These are phyloP conservation scores for Anastatus disparis DNA, from an alignment of 1,140 invertebrate genomes.

Conservation along the genomic window DNA sequence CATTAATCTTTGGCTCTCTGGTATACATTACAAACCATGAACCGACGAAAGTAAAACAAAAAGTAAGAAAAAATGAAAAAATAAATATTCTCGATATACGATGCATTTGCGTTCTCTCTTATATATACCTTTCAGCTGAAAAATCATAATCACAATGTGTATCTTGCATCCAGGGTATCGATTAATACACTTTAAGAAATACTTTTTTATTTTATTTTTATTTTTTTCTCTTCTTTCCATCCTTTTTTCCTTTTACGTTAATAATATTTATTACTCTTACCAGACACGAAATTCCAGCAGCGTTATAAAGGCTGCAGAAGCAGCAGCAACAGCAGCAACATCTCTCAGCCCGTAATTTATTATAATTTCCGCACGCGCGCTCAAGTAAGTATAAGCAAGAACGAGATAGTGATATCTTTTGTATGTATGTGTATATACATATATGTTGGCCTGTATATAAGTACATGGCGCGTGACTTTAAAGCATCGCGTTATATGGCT, in stretches of 20 bases:
- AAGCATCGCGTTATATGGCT: no score
- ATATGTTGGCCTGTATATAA: not conserved
- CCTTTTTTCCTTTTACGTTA: not conserved
- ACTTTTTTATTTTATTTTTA: no score
- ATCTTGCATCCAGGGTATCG: constrained; percentile 28
- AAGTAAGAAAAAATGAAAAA: not conserved
- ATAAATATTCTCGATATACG: not conserved
- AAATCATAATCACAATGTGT: constrained; percentile 38
- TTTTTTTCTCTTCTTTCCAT: no score
- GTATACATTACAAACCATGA: not conserved
- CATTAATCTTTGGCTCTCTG: constrained; percentile 9
- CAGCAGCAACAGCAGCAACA: not conserved
- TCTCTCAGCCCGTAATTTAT: constrained; percentile 34
- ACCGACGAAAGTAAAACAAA: no score
- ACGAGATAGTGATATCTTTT: not conserved
- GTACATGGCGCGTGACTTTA: constrained; percentile 15
- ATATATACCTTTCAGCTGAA: not conserved
- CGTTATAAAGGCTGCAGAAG: not conserved
- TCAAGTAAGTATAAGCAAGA: constrained; percentile 28
- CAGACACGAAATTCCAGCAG: constrained; percentile 30
- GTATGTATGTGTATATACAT: not conserved
- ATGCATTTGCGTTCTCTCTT: not conserved
- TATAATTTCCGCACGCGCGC: constrained; percentile 35
- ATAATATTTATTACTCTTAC: constrained; percentile 40
- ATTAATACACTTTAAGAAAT: constrained; percentile 36